Base-by-base conservation (phyloP, 2,797 vertebrate species). In the Falco concolor region DNA sequence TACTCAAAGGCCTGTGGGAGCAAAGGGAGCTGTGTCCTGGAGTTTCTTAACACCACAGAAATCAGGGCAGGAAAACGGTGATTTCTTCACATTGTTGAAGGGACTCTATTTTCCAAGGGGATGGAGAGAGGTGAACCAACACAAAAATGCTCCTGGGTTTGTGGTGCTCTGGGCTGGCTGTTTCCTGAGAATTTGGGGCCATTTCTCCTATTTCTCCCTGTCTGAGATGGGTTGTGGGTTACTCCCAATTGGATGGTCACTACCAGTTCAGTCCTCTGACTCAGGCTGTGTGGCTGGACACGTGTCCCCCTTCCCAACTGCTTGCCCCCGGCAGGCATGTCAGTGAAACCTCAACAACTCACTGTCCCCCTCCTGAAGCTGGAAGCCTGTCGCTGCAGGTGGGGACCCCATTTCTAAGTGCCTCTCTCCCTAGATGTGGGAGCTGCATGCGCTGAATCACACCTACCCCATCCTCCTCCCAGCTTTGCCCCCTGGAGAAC, bases 171-270 rank as follows among this genome's bases (percentile, higher is more conserved):
- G 25, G 14, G 4, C 8, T 65, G 14, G 3, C 10, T 54, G 6
- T 53, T 74, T 76, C 49, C 34, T n/a, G 24, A 23, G 53, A 79
- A 82, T 61, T 2, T 63, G 67, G 64, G 24, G 21, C 10, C 6
- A 32, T 81, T 69, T 65, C 53, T 84, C 32, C 34, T 53, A 4
- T 67, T 78, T 5, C 8, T 24, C 28, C 5, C 20, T 53, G 23
- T 6, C 14, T 64, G n/a, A 17, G 15, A 47, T 44, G 23, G 13
- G 13, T 21, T 1, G 2, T n/a, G 27, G 17, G 16, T 69, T 69
- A 24, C 11, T 12, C 17, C 10, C 6, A 36, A 5, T 13, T 1
- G 2, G 6, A 27, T 0, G 0, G 8, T 54, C 50, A 10, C 10
- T 40, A 27, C 10, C 73, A 56, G 14, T 6, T 59, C 40, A 38